phyloP scores from a whole-genome alignment of 2,797 vertebrate species.

The Triplophysa yarkandensis region DNA sequence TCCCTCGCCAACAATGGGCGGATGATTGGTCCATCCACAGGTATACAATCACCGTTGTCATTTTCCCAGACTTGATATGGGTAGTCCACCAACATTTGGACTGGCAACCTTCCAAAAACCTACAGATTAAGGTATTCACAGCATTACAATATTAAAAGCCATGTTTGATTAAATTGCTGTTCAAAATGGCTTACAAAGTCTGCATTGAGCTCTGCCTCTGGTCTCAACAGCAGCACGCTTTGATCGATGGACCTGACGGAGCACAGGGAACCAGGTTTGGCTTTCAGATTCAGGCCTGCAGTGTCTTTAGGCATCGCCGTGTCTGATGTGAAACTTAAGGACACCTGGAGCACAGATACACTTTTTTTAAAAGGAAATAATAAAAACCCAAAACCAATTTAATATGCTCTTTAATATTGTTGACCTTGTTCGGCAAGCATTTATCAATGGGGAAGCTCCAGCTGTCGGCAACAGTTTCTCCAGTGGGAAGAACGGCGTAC shows the following conservation, averaged over 20 bases:
- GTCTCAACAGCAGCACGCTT: slow-evolving; percentile 79
- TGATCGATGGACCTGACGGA: slow-evolving; percentile 85
- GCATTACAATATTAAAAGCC: too few species aligned
- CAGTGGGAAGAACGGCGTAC: slow-evolving; percentile 74
- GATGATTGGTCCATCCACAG: too few species aligned
- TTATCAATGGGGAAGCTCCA: slow-evolving; percentile 72
- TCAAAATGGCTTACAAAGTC: slow-evolving; percentile 69
- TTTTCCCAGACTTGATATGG: slow-evolving; percentile 34
- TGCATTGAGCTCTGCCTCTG: slow-evolving; percentile 75
- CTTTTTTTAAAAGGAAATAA: too few species aligned
- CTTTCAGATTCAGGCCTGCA: slow-evolving; percentile 69
- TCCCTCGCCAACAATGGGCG: too few species aligned
- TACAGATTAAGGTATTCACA: slow-evolving; percentile 53
- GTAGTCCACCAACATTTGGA: slow-evolving; percentile 67
- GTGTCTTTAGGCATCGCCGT: slow-evolving; percentile 74
- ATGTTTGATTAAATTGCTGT: too few species aligned
- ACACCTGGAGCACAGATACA: slow-evolving; percentile 71
- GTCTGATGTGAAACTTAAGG: slow-evolving; percentile 72
- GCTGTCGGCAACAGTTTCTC: slow-evolving; percentile 83
- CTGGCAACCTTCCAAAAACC: slow-evolving; percentile 68
- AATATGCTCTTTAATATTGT: too few species aligned
- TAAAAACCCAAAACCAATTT: too few species aligned
- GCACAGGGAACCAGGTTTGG: slow-evolving; percentile 81
- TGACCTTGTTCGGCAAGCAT: slow-evolving; percentile 86
- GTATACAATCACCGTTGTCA: background rate